Base-by-base conservation (phyloP, 1,140 invertebrate species). In the Spodoptera litura region DNA sequence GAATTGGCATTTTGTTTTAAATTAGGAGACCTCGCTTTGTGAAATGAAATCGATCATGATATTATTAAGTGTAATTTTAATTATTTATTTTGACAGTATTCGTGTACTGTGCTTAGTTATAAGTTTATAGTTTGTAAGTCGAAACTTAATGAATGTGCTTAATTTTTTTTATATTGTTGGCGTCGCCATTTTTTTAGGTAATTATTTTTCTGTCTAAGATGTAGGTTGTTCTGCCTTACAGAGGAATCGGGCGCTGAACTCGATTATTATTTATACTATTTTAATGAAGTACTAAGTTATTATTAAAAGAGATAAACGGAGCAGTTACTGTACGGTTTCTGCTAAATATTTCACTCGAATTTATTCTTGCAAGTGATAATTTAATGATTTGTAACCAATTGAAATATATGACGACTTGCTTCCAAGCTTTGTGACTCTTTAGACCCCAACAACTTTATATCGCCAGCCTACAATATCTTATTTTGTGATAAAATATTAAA, bases 31-130 rank as follows among this genome's bases (percentile, higher is more conserved):
- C 78, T 79, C 62, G 64, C 73, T 75, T 71, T 31, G 66, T 15
- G 8, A 61, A 64, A 49, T 64, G 31, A 59, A 70, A 52, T 31
- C 31, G 25, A 72, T 55, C 68, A 61, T 75, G 55, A 78, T 76
- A 72, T 78, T 84, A 82, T 64, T 77, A 79, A 79, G 79, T 58
- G 38, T 75, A 79, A 56, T 55, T 74, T 75, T 78, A 76, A 70
- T 9, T 76, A 83, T 81, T 83, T 81, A 78, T 79, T 44, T 73
- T 74, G 51, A 53, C 78, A 79, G 81, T 81, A 81, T 84, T 82
- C 49, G 72, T 78, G 70, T 82, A 78, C 64, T 82, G 81, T 82
- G 51, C 31, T 15, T 79, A 77, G 55, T 55, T 62, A 38, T 80
- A 78, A 78, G 74, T 38, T 75, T 25, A 58, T 79, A 64, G 61